Evolutionary conservation across 2,797 vertebrate genomes (phyloP).

Genomic region (Hippoglossus hippoglossus): DNA sequence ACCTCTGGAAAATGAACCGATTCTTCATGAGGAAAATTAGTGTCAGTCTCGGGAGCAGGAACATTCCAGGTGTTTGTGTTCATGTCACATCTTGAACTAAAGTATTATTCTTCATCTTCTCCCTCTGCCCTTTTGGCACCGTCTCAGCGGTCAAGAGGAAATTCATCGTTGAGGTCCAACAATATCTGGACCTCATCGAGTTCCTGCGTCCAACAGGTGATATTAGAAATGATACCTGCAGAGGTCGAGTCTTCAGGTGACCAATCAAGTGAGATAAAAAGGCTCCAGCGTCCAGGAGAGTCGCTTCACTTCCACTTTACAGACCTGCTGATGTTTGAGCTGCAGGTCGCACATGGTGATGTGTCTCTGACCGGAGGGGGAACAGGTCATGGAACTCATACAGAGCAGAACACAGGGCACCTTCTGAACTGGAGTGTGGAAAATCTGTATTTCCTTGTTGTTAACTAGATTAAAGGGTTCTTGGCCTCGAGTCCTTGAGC

Average conservation of each 20-base stretch:
- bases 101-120: background rate
- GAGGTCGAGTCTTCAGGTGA: slow-evolving; percentile 12
- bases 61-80: background rate
- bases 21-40: background rate
- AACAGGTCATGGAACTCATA: background rate
- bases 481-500: too few species aligned
- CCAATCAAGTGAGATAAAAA: slow-evolving; percentile 7
- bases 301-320: slow-evolving; percentile 13
- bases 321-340: slow-evolving; percentile 16
- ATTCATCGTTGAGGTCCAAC: background rate
- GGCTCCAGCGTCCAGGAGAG: slow-evolving; percentile 8
- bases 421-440: too few species aligned
- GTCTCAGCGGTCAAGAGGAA: background rate
- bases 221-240: slow-evolving; percentile 10
- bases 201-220: slow-evolving; percentile 7
- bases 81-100: background rate
- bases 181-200: background rate
- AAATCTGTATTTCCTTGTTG: too few species aligned
- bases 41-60: background rate
- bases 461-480: too few species aligned
- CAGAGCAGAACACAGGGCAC: background rate
- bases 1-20: background rate
- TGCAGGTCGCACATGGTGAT: background rate
- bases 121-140: background rate
- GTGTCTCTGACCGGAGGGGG: background rate